These are phyloP conservation scores for Periplaneta americana DNA, from an alignment of 1,140 invertebrate genomes.

Conservation along the genomic window DNA sequence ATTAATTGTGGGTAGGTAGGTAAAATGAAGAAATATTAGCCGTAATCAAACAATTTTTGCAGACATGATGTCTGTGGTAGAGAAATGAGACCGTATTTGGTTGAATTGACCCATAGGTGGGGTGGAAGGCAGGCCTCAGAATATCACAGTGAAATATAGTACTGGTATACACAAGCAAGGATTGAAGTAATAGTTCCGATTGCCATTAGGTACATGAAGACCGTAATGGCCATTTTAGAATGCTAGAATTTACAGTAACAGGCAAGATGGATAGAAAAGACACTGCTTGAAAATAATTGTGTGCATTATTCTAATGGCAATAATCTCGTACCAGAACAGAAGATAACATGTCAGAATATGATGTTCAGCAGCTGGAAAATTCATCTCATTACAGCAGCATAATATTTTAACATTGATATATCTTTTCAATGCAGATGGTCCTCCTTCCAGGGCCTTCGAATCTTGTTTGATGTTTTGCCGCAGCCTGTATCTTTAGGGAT, in stretches of 20 bases:
- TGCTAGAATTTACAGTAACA: neutral
- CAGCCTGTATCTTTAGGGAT: neutral
- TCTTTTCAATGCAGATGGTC: neutral
- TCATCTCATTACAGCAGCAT: neutral
- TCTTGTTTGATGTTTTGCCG: neutral
- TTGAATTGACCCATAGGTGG: neutral
- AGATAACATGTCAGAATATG: neutral
- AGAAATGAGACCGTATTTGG: neutral
- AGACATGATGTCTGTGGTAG: neutral
- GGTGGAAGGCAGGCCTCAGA: slow-evolving; percentile 5
- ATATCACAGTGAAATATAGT: slow-evolving; percentile 15
- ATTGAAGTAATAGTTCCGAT: neutral
- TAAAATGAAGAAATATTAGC: neutral
- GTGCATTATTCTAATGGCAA: slow-evolving; percentile 2
- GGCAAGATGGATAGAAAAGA: neutral
- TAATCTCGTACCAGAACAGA: slow-evolving; percentile 5
- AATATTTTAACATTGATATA: neutral
- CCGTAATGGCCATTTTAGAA: neutral
- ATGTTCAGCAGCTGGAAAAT: neutral
- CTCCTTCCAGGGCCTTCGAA: neutral
- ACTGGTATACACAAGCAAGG: neutral
- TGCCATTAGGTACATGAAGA: neutral
- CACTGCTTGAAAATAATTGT: neutral
- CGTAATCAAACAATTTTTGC: neutral
- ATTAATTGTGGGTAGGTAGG: neutral